Evolutionary conservation across 2,888 invertebrate genomes (phyloP), one percentile per base, ranked within the genome.

Genomic region (Cryptus armator): DNA sequence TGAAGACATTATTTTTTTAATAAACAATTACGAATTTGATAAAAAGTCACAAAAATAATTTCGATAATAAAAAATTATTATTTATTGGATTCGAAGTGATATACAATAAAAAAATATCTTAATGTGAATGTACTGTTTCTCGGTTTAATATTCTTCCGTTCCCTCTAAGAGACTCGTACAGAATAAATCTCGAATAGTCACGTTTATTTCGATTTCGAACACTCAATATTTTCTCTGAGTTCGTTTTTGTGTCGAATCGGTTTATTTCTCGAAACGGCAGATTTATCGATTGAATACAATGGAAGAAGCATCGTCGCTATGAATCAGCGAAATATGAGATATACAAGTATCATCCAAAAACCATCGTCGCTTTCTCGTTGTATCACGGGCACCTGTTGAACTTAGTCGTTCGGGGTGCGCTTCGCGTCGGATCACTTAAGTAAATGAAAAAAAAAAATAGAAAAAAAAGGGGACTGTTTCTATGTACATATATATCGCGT

Each of bases 351-450:
- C 68, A 24, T 53, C 19, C 19, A 24, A 64, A 43, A 24, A 59
- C 64, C 51, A 80, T 19, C 46, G 14, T 32, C 9, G 62, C n/a
- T 81, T 81, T 81, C 72, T 77, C 12, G n/a, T 62, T 74, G 68
- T 66, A 77, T 46, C 68, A 59, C 51, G 53, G 53, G 62, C 81
- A 84, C 84, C 84, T 84, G 84, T 84, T 81, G 81, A 81, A 72
- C 81, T 72, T n/a, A 74, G 67, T 77, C 77, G 71, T 51, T 62
- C 77, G 10, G 46, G 72, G n/a, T n/a, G n/a, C 46, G 29, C 51
- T 74, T 24, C 32, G 37, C 32, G n/a, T 7, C 56, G 46, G 24
- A 44, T 74, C 82, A 79, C 74, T 79, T 70, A 75, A 79, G 56
- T 79, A 75, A 79, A 85, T 75, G 68, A 75, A 79, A 70, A 76